These are phyloP conservation scores for Pygathrix nemaeus DNA, from an alignment of 2,113 vertebrate species.

Conservation along the genomic window DNA sequence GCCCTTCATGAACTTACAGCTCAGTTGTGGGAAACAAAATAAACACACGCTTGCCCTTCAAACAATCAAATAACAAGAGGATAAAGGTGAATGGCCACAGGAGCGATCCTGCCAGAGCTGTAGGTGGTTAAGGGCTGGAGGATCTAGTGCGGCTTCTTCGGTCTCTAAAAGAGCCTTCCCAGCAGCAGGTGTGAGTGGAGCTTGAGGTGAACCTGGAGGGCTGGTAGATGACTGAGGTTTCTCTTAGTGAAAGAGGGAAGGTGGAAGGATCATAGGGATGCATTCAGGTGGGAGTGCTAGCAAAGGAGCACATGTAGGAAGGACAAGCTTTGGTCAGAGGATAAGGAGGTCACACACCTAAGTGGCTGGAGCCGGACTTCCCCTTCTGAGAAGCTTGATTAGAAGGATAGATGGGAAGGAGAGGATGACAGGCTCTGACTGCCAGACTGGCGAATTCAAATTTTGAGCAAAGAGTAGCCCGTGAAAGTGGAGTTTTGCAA, in stretches of 20 bases:
- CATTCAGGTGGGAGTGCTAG: neutral
- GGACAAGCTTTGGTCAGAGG: neutral
- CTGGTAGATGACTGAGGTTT: neutral
- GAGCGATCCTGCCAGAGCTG: neutral
- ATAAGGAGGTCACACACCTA: fast-evolving
- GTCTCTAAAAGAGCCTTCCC: neutral
- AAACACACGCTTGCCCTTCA: neutral
- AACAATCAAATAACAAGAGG: neutral
- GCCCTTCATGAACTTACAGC: neutral
- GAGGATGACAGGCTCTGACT: neutral
- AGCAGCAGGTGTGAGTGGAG: neutral
- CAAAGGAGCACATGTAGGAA: neutral
- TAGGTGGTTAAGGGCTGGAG: neutral
- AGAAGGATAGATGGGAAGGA: neutral
- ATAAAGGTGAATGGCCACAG: neutral
- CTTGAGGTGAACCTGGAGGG: neutral
- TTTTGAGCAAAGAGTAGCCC: neutral
- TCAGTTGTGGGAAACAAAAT: neutral
- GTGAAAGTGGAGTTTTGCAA: neutral
- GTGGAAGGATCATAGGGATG: neutral
- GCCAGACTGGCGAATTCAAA: neutral
- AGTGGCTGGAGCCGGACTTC: fast-evolving
- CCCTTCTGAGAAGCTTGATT: neutral
- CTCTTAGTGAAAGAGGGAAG: neutral
- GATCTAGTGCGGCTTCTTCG: neutral